These are phyloP conservation scores for Lasioglossum vierecki DNA, from an alignment of 2,888 invertebrate species.

Conservation along the genomic window DNA sequence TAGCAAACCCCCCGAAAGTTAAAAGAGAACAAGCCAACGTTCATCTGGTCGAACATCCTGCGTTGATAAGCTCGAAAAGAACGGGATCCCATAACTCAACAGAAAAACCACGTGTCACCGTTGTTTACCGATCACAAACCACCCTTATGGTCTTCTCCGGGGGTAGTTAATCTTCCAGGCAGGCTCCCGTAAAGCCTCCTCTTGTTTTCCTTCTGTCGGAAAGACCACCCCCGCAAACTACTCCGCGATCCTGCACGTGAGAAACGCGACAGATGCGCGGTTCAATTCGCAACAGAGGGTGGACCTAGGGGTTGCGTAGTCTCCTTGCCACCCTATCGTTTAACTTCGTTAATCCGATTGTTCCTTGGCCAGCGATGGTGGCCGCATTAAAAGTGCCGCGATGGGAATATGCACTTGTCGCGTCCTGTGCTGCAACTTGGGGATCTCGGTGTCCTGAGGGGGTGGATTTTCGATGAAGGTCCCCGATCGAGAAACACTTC, in stretches of 20 bases:
- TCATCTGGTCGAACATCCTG: background rate
- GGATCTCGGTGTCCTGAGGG: constrained; percentile 20
- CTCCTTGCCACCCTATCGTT: constrained; percentile 64
- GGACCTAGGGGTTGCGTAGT: background rate
- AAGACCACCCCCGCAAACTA: constrained; percentile 63
- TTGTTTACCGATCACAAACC: constrained; percentile 45
- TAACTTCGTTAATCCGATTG: constrained; percentile 81
- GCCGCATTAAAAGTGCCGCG: constrained; percentile 68
- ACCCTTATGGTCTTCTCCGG: constrained; percentile 21
- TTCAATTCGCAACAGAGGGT: constrained; percentile 12
- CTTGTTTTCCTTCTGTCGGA: constrained; percentile 47
- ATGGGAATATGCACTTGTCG: constrained; percentile 78
- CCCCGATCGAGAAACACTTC: constrained; percentile 30
- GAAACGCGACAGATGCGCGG: constrained; percentile 75
- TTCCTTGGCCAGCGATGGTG: constrained; percentile 66
- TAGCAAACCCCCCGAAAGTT: background rate
- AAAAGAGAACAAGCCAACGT: background rate
- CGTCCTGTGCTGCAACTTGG: constrained; percentile 47
- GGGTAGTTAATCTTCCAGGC: constrained; percentile 55
- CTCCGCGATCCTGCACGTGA: constrained; percentile 68
- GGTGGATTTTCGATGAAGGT: background rate
- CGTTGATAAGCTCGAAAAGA: background rate
- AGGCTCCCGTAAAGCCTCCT: constrained; percentile 11
- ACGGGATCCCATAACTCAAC: constrained; percentile 19
- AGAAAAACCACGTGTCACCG: constrained; percentile 3